Evolutionary conservation across 2,888 invertebrate genomes (phyloP).

Genomic region (Pammene aurita): DNA sequence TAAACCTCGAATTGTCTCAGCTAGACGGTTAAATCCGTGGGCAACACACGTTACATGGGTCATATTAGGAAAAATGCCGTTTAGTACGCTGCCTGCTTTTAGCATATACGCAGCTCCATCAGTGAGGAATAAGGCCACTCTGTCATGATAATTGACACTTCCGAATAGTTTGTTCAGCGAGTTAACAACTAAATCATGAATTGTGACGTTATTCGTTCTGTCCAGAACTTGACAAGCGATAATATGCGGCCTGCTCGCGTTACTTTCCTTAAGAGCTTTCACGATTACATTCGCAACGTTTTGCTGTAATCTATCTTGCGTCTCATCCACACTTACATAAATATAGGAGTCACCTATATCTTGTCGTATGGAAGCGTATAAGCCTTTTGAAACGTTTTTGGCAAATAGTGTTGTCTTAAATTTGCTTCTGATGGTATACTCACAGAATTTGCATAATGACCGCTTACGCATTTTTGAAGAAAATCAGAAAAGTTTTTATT

Average conservation of each 20-base stretch:
- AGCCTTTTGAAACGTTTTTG: no score
- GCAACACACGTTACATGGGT: slow-evolving; percentile 12
- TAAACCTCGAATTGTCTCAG: slow-evolving; percentile 10
- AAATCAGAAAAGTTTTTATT: no score
- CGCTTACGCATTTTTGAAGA: no score
- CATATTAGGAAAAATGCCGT: slow-evolving; percentile 20
- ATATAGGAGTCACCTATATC: background rate
- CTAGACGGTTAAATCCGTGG: slow-evolving; percentile 7
- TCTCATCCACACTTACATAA: slow-evolving; percentile 30
- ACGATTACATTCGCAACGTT: slow-evolving; percentile 11
- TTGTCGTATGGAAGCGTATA: background rate
- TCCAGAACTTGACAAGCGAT: slow-evolving; percentile 5
- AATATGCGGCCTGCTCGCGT: no score
- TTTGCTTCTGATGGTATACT: background rate
- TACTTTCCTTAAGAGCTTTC: slow-evolving; percentile 6
- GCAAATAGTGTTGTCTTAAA: background rate
- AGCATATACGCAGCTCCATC: slow-evolving; percentile 6
- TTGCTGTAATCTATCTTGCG: background rate
- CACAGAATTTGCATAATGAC: background rate
- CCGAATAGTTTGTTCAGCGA: background rate
- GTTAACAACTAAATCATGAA: slow-evolving; percentile 2
- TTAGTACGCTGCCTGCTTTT: slow-evolving; percentile 3
- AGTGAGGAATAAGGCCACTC: slow-evolving; percentile 14
- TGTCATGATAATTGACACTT: background rate
- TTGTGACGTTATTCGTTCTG: background rate